Percentiles rank a stretch among this genome's conserved stretches.
Evolutionary conservation across 2,797 vertebrate species (phyloP).

Genomic region (Peromyscus aztecus): DNA sequence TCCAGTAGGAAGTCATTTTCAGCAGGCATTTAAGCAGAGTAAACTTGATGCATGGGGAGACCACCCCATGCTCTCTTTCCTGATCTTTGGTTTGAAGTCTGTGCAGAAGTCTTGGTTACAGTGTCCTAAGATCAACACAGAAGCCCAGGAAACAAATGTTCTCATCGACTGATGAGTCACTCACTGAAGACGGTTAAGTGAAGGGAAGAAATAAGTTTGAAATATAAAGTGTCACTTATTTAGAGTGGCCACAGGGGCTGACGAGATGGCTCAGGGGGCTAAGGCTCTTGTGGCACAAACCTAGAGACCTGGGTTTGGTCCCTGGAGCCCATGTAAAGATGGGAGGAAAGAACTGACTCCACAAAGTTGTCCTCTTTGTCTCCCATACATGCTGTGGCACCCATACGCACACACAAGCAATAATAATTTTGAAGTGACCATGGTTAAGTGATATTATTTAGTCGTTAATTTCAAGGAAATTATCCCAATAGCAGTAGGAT

Average conservation of each 20-base stretch:
- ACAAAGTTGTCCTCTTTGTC: background rate
- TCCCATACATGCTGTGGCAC: background rate
- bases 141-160: constrained; percentile 11
- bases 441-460: constrained; percentile 26
- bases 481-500: background rate
- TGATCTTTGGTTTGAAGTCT: constrained; percentile 1
- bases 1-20: background rate
- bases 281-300: background rate
- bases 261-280: background rate
- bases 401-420: too few relatives aligned
- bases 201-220: background rate
- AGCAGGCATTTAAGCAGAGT: background rate
- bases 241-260: background rate
- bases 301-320: background rate
- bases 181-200: constrained; percentile 19
- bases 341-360: background rate
- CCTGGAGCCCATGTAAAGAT: background rate
- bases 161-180: constrained; percentile 3
- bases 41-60: constrained; percentile 3
- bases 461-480: background rate
- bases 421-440: background rate
- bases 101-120: background rate
- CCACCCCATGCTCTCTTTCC: background rate
- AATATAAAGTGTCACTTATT: background rate
- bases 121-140: constrained; percentile 47